Evolutionary conservation across 2,113 vertebrate species (phyloP).

Genomic region (Zapus hudsonius): DNA sequence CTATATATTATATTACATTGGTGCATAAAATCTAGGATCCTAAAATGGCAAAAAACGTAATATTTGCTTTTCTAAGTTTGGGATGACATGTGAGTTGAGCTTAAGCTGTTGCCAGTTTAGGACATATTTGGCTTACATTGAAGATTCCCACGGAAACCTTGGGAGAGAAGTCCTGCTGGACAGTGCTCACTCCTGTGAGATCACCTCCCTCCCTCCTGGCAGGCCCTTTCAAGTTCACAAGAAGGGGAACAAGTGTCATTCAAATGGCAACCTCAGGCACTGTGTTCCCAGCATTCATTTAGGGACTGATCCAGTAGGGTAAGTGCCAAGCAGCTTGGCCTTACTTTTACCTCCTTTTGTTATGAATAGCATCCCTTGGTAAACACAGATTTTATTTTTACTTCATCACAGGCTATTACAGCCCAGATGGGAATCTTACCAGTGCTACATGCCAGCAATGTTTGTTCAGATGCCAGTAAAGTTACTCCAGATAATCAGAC

Average conservation of each 20-base stretch:
- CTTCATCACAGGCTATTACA: conserved; percentile 67
- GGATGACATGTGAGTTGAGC: background rate
- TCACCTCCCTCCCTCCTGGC: background rate
- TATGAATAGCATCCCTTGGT: background rate
- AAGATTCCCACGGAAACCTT: conserved; percentile 50
- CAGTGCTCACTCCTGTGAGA: background rate
- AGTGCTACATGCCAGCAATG: conserved; percentile 52
- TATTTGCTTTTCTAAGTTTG: background rate
- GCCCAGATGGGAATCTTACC: conserved; percentile 57
- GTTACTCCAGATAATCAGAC: conserved; percentile 54
- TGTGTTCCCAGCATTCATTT: background rate
- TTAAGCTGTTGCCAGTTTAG: conserved; percentile 34
- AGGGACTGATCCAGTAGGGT: background rate
- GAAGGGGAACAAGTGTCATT: background rate
- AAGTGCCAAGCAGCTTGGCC: conserved; percentile 26
- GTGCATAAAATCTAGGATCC: background rate
- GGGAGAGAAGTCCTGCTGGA: conserved; percentile 34
- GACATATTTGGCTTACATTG: conserved; percentile 39
- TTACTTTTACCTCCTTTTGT: conserved; percentile 11
- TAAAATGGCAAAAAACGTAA: background rate
- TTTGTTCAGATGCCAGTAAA: conserved; percentile 73
- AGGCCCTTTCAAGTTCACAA: background rate
- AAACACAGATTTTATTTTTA: conserved; percentile 66
- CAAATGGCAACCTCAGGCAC: background rate
- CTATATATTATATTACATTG: no score